Evolutionary conservation across 2,797 vertebrate genomes (phyloP), one percentile per base, ranked within the genome.

Genomic region (Cheirogaleus major): DNA sequence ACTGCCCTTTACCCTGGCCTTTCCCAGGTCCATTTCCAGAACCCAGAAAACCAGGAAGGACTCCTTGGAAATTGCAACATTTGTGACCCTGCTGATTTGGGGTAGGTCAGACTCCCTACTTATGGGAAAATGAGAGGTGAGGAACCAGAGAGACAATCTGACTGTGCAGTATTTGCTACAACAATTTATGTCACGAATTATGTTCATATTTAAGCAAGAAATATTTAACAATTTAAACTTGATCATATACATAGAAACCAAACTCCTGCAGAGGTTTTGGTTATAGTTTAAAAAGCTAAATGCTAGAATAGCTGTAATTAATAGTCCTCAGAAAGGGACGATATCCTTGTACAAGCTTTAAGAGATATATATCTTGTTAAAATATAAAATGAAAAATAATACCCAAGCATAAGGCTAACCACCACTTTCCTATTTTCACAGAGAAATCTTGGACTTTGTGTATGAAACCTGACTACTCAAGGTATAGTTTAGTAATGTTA

Each of bases 21-120:
- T 92, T 82, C 43, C 84, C 25, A 93, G 13, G 59, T 22, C 73
- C 61, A 97, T 70, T 82, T 85, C 32, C 84, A 95, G 65, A 95
- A 95, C 32, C 83, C 48, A 89, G 52, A 89, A 96, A 93, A 93
- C n/a, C 43, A 92, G 63, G 27, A 35, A 94, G 13, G 35, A 85
- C 11, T 93, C n/a, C 32, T 85, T 41, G 30, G 43, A 95, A 90
- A 85, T 76, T 76, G 75, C 18, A 87, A 95, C 32, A 70, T 38
- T 48, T 83, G 30, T 63, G 50, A 86, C 45, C 59, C 78, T 91
- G 43, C 7, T 75, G 35, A 94, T 52, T 5, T 89, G 18, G 38
- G 14, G 11, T 89, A 75, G 41, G 48, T 72, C 55, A 88, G 43
- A 65, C 32, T 93, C 41, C 30, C 73, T 52, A 76, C 23, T n/a